A percentile compares a stretch with the other conserved stretches of the same genome.
phyloP scores from a whole-genome alignment of 2,797 vertebrate species.

The Lacerta agilis region DNA sequence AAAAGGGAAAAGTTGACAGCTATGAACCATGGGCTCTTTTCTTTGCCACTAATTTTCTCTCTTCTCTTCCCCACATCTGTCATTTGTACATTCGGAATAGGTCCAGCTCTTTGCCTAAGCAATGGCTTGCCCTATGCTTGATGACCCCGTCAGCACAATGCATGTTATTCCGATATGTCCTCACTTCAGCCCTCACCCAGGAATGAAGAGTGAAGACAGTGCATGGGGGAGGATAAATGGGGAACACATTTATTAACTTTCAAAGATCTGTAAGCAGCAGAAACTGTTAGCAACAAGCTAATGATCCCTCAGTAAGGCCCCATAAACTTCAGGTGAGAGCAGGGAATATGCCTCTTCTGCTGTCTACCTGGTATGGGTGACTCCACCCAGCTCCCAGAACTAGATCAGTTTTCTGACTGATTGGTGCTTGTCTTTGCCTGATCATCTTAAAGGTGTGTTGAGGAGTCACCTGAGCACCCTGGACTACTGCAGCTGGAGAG shows the following conservation, averaged over 20 bases:
- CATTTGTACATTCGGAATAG: background rate
- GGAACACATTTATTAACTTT: background rate
- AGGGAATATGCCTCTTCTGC: background rate
- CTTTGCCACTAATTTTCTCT: background rate
- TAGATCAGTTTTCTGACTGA: background rate
- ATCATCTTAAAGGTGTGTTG: background rate
- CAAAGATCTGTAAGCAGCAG: background rate
- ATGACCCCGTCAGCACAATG: background rate
- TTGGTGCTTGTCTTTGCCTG: background rate
- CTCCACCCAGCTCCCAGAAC: background rate
- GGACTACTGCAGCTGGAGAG: background rate
- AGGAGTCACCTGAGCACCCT: background rate
- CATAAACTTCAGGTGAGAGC: background rate
- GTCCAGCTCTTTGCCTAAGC: background rate
- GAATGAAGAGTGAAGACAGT: background rate
- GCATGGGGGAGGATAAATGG: background rate
- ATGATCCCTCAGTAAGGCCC: background rate
- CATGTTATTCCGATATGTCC: background rate
- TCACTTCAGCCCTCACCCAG: background rate
- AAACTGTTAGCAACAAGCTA: background rate
- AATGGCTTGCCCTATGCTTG: background rate
- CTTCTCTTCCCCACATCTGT: background rate
- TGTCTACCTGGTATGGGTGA: background rate
- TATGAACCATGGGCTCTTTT: background rate
- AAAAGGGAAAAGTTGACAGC: too few relatives aligned